These are phyloP conservation scores for Nyctereutes procyonoides DNA, from an alignment of 2,113 vertebrate species.

Conservation along the genomic window DNA sequence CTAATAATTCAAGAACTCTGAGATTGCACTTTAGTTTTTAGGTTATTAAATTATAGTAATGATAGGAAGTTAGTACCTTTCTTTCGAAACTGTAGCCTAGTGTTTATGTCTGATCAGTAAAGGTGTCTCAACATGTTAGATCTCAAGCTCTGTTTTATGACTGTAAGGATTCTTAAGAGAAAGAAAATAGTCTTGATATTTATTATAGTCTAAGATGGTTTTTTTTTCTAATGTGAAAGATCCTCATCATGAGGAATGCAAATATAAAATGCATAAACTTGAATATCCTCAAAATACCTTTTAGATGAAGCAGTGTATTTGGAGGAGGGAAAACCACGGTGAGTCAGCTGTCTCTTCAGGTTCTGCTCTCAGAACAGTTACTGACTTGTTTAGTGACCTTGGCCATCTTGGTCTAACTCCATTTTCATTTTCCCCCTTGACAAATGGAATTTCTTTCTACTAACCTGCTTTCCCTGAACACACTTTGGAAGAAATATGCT, in stretches of 20 bases:
- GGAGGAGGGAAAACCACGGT: background rate
- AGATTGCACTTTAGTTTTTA: background rate
- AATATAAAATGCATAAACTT: background rate
- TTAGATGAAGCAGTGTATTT: background rate
- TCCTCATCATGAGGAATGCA: slow-evolving; percentile 11
- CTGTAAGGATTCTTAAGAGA: slow-evolving; percentile 30
- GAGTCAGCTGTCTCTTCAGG: slow-evolving; percentile 70
- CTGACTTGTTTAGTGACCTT: slow-evolving; percentile 69
- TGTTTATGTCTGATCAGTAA: background rate
- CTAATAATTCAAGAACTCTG: background rate
- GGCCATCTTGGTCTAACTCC: slow-evolving; percentile 34
- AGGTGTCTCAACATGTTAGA: background rate
- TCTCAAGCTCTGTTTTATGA: slow-evolving; percentile 50
- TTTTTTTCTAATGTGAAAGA: background rate
- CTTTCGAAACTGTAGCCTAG: background rate
- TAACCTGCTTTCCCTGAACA: slow-evolving; percentile 44
- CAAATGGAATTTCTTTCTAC: slow-evolving; percentile 52
- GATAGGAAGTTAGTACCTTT: background rate
- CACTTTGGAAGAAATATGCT: background rate
- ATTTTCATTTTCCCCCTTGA: slow-evolving; percentile 59
- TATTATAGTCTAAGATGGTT: background rate
- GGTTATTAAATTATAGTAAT: background rate
- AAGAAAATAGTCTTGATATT: slow-evolving; percentile 10
- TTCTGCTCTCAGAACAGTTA: slow-evolving; percentile 28
- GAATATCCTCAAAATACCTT: slow-evolving; percentile 53